phyloP scores from a whole-genome alignment of 2,797 vertebrate species.

The Argyrosomus regius region DNA sequence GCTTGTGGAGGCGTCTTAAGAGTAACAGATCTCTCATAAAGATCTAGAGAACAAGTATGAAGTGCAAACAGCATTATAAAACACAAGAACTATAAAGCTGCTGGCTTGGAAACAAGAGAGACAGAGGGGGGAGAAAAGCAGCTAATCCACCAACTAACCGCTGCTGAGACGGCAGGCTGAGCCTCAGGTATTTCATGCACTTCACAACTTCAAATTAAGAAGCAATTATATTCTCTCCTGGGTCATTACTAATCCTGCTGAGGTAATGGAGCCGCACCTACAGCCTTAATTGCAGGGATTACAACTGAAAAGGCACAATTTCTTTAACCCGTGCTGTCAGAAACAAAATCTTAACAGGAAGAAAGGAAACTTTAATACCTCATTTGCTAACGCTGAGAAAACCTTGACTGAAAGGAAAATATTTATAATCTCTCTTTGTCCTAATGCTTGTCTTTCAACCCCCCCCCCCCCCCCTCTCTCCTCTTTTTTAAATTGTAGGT shows the following conservation, averaged over 20 bases:
- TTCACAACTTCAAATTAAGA: conserved; percentile 83
- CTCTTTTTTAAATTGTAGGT: conserved; percentile 10
- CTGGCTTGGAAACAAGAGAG: conserved; percentile 12
- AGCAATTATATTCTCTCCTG: conserved; percentile 80
- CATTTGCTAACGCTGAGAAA: conserved; percentile 51
- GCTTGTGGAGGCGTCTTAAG: not conserved
- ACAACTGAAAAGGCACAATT: conserved; percentile 67
- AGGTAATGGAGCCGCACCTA: conserved; percentile 78
- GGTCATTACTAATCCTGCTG: conserved; percentile 78
- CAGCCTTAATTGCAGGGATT: conserved; percentile 81
- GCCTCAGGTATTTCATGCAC: conserved; percentile 76
- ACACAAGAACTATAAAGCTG: conserved; percentile 34
- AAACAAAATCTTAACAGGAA: conserved; percentile 60
- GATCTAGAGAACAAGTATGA: conserved; percentile 17
- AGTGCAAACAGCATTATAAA: conserved; percentile 38
- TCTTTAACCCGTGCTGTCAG: conserved; percentile 66
- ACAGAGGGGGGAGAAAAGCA: not conserved
- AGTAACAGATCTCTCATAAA: conserved; percentile 15
- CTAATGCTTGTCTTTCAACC: conserved; percentile 25
- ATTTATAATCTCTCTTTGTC: conserved; percentile 55
- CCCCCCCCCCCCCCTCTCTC: not conserved
- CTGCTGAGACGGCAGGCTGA: conserved; percentile 70
- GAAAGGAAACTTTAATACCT: conserved; percentile 64
- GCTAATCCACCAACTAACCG: conserved; percentile 63
- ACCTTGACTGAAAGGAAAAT: conserved; percentile 44